Conservation (phyloP, 2,113 vertebrate species). For the Antechinus stuartii region DNA sequence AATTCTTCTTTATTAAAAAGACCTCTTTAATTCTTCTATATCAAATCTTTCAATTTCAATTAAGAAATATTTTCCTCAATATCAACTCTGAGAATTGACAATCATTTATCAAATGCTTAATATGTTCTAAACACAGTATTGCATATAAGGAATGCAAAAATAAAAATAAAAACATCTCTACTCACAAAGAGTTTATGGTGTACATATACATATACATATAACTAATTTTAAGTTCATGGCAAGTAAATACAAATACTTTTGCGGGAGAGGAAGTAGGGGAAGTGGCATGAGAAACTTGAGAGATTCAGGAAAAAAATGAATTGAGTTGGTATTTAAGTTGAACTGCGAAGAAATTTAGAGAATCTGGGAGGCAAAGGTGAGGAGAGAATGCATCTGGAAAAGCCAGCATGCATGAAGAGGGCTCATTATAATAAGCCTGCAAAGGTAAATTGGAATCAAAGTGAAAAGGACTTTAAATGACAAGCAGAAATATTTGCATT, state of each 20-base stretch:
- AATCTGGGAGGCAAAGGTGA: not conserved
- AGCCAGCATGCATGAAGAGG: not conserved
- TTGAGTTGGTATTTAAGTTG: not conserved
- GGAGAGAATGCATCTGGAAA: not conserved
- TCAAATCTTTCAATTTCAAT: not conserved
- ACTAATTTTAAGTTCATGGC: not conserved
- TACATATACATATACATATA: not conserved
- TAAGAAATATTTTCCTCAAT: not conserved
- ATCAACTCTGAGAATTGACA: not conserved
- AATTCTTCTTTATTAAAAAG: not conserved
- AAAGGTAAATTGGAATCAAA: not conserved
- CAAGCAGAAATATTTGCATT: not conserved
- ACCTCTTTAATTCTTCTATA: not conserved
- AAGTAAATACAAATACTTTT: not conserved
- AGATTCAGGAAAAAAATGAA: too few relatives aligned
- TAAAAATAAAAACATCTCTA: not conserved
- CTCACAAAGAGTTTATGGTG: not conserved
- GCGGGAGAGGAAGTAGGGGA: too few relatives aligned
- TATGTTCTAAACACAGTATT: not conserved
- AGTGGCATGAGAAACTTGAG: not conserved
- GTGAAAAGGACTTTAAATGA: not conserved
- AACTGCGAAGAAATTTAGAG: not conserved
- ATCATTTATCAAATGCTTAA: not conserved
- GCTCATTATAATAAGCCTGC: not conserved
- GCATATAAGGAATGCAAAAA: not conserved